Evolutionary conservation across 30 jellyfish, hydroid and myxozoan species (phyloP), one percentile per base, ranked within the genome.

Genomic region (Aurelia aurita complex sp. Pacific): DNA sequence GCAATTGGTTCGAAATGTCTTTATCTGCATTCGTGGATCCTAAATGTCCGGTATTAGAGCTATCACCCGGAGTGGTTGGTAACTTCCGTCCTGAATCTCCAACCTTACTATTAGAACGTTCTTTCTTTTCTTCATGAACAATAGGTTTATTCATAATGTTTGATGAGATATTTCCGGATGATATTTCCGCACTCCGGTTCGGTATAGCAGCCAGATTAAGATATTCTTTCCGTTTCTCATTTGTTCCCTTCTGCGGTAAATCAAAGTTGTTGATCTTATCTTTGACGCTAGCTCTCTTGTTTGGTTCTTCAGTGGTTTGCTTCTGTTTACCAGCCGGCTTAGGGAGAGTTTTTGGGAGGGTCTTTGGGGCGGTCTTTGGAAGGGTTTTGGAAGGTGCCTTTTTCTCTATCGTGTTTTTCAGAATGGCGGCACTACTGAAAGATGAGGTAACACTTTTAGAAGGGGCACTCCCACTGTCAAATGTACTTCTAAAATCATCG

Each of bases 151-250:
- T 77, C 87, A 77, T 77, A 46, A 77, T 77, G 64, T 53, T 77
- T 68, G 87, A 77, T 15, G 87, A 60, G 53, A 77, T 77, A 62
- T 19, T 43, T 50, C 87, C 87, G 6, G 87, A 77, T 12, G 87
- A 57, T 60, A 77, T 77, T 40, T 77, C 87, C 29, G 52, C 14
- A 14, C 87, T 59, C 23, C 87, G 74, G 77, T 62, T 77, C 19
- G 87, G 87, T 63, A 77, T 77, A 2, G 87, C 77, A n/a, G 87
- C 77, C 46, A 77, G 17, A 19, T 77, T 62, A 8, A 77, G 42
- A 62, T 13, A 40, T 17, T 77, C 87, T 77, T 29, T 77, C 51
- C 64, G 64, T 64, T 77, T 77, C 29, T 77, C 87, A 4, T 17
- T 59, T 12, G 50, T 65, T 10, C 40, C 77, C 14, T 75, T 34